Evolutionary conservation across 2,888 invertebrate genomes (phyloP).

Genomic region (Heliconius erato): DNA sequence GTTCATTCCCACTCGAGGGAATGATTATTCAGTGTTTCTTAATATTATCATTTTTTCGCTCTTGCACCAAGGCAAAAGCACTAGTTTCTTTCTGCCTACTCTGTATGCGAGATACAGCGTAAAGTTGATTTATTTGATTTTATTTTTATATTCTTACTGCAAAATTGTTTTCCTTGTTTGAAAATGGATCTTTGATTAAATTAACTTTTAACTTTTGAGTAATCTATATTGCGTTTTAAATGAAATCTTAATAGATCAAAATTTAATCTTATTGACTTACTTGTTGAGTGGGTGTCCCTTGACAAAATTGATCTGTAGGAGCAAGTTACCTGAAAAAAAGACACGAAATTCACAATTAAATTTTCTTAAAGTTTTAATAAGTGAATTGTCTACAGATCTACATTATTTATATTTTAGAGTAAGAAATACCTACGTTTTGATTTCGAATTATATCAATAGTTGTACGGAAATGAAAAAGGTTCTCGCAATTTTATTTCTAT

Average conservation of each 20-base stretch:
- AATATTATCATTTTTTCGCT: no score
- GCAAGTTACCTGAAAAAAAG: not conserved
- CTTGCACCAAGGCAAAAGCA: no score
- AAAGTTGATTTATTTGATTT: no score
- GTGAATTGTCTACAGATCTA: no score
- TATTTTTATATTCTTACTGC: not conserved
- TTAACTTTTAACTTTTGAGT: not conserved
- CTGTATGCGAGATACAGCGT: no score
- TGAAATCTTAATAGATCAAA: not conserved
- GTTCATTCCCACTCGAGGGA: no score
- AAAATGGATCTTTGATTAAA: not conserved
- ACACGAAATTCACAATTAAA: not conserved
- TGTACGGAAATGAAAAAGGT: slow-evolving; percentile 9
- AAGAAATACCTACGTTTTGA: not conserved
- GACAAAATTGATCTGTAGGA: not conserved
- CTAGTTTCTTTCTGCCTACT: no score
- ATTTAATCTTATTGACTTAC: not conserved
- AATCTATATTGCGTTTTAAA: not conserved
- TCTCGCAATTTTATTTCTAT: slow-evolving; percentile 34
- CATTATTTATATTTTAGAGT: not conserved
- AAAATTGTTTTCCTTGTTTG: not conserved
- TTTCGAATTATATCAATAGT: slow-evolving; percentile 9
- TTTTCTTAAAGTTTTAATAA: not conserved
- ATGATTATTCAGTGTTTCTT: no score
- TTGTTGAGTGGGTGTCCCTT: not conserved